phyloP scores from a whole-genome alignment of 2,797 vertebrate species.

The Vireo griseus region DNA sequence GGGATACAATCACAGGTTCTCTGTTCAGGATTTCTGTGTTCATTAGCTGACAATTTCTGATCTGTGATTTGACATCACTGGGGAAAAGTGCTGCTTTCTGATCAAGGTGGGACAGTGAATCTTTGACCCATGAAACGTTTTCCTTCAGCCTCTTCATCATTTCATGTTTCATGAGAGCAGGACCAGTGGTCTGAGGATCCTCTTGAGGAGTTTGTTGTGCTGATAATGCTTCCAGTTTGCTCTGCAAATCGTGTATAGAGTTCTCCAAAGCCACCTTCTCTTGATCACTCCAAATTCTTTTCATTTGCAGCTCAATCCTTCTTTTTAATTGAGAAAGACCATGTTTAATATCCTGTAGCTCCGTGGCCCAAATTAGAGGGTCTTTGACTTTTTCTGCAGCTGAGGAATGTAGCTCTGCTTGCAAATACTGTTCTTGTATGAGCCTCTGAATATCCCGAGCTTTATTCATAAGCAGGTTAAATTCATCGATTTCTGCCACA shows the following conservation, averaged over 20 bases:
- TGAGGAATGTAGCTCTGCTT: neutral
- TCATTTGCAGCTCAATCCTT: constrained; percentile 71
- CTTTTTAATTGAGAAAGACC: constrained; percentile 74
- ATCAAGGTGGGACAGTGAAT: constrained; percentile 71
- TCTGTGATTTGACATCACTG: constrained; percentile 82
- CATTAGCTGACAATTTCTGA: constrained; percentile 79
- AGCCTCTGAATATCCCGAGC: constrained; percentile 70
- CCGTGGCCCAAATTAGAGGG: constrained; percentile 72
- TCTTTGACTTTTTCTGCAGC: constrained; percentile 55
- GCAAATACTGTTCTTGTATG: constrained; percentile 49
- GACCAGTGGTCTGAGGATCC: constrained; percentile 50
- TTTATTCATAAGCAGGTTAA: constrained; percentile 67
- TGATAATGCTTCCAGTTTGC: constrained; percentile 65
- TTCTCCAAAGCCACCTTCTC: constrained; percentile 77
- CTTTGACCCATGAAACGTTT: constrained; percentile 81
- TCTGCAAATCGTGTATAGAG: constrained; percentile 73
- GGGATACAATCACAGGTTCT: constrained; percentile 72
- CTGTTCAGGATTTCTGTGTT: constrained; percentile 78
- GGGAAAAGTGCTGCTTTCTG: constrained; percentile 82
- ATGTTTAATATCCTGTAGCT: constrained; percentile 77
- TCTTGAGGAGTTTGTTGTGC: constrained; percentile 60
- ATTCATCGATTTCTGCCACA: constrained; percentile 69
- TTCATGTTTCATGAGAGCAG: constrained; percentile 72
- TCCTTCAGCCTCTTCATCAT: constrained; percentile 78
- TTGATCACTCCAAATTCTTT: constrained; percentile 74